Evolutionary conservation across 1,140 invertebrate genomes (phyloP), one percentile per base, ranked within the genome.

Genomic region (Trichomalopsis sarcophagae): DNA sequence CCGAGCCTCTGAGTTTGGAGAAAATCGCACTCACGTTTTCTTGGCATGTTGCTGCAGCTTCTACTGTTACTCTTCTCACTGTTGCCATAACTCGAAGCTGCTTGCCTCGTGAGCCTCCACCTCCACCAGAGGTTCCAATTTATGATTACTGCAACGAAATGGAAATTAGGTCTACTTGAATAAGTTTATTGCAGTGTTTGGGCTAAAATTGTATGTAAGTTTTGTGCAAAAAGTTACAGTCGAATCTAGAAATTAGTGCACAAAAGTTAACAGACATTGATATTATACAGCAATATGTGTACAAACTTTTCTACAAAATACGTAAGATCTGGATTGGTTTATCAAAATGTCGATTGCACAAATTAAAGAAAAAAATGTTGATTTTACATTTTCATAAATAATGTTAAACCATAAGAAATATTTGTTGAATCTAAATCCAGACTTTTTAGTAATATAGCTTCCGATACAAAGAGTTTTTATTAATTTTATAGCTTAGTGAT

Each of bases 1-100:
- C 81, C 9, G 86, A 88, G 10, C 62, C 81, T 75, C 55, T 89
- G 0, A 66, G 81, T 7, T 30, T 87, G 21, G 88, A 90, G 68
- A 89, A 88, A 86, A 88, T 92, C n/a, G 90, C 90, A n/a, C 76
- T 93, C 0, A 87, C 89, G 23, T 92, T 92, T 78, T 90, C 92
- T 10, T 92, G 92, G 92, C 92, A 93, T 40, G 84, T 91, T 36
- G 91, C 91, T 50, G 89, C 87, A 30, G 91, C 91, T 33, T 92
- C 91, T 55, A 88, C 88, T 9, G 86, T 92, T 47, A 90, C 91
- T 44, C 86, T 93, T 21, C 88, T 88, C 23, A 84, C 91, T 36
- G 89, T 92, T n/a, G 87, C 88, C 11, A 83, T 89, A 9, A 89
- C 89, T 10, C 88, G 91, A 79, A 89, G 89, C n/a, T 89, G 89